Evolutionary conservation across 2,888 invertebrate species (phyloP), one percentile per base, ranked within the genome.

Genomic region (Nasonia oneida): DNA sequence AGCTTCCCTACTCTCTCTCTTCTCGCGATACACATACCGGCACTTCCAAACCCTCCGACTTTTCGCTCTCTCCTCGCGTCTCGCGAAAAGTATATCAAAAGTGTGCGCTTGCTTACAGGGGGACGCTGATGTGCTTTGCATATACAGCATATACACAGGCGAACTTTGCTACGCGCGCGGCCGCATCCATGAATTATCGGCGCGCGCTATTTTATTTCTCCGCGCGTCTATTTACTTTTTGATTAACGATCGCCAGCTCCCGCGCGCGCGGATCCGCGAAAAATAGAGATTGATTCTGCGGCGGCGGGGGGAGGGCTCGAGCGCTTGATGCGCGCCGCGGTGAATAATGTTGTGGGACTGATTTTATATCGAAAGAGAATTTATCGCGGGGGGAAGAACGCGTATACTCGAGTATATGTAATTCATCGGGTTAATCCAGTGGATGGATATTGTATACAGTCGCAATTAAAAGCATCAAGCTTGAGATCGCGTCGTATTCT

Each of bases 211-310:
- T 83, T 83, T 83, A 79, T 74, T 83, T 75, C 18, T 14, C 53
- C 57, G 61, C 10, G 61, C 74, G 50, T 74, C 78, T 74, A 83
- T 83, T 78, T 74, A 79, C 73, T 64, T 74, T 78, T 74, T 79
- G 78, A 83, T 79, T 78, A 83, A 83, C 64, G 74, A 61, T 10
- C 4, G 29, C 3, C 23, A 37, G 37, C 37, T 37, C 37, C 37
- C 37, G 4, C 29, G 29, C 29, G 1, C 8, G 8, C 29, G 47
- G 61, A 18, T 42, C 5, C 64, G 64, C 64, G 73, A 83, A 83
- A 83, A 83, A 78, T 83, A 83, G 83, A 83, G 83, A 83, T 83
- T 73, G 83, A 83, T 79, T 78, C 73, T 29, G 23, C 57, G 39
- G 50, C 39, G 5, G n/a, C 2, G 4, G 23, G 29, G 39, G 50